phyloP scores from a whole-genome alignment of 2,113 vertebrate genomes.

The Eupsittula cactorum region DNA sequence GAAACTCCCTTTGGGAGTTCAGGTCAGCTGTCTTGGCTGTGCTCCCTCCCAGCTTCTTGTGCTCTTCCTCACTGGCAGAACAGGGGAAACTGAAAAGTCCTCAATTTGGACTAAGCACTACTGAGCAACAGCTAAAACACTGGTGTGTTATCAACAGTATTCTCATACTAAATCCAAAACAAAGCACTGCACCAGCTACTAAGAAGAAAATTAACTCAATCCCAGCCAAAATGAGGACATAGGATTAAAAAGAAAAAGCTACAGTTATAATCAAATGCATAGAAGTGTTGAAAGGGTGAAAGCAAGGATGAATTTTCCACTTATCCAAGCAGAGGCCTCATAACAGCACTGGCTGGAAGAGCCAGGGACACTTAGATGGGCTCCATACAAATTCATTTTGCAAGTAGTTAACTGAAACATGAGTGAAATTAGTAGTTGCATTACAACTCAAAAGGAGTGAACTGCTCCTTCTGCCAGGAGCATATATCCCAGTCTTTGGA shows the following conservation, averaged over 20 bases:
- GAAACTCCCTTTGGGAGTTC: background rate
- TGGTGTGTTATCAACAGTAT: background rate
- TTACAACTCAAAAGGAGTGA: background rate
- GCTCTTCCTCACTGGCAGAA: background rate
- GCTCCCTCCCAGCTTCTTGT: background rate
- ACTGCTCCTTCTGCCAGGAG: background rate
- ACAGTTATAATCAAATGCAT: background rate
- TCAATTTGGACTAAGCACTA: background rate
- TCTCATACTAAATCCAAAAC: background rate
- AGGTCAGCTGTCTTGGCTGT: background rate
- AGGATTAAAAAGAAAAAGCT: background rate
- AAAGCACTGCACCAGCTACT: background rate
- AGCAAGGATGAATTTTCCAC: background rate
- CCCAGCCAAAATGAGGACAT: background rate
- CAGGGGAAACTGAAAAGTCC: background rate
- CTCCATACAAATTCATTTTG: background rate
- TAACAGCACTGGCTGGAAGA: background rate
- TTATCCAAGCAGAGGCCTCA: background rate
- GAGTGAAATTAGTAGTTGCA: background rate
- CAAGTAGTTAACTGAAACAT: background rate
- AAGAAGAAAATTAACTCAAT: background rate
- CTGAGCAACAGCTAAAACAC: background rate
- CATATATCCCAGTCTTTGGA: background rate
- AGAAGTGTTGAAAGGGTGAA: background rate
- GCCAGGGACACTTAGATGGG: background rate